Percentiles rank a stretch among this genome's conserved stretches.
phyloP scores from a whole-genome alignment of 2,888 invertebrate species.

The Ypsolopha scabrella region DNA sequence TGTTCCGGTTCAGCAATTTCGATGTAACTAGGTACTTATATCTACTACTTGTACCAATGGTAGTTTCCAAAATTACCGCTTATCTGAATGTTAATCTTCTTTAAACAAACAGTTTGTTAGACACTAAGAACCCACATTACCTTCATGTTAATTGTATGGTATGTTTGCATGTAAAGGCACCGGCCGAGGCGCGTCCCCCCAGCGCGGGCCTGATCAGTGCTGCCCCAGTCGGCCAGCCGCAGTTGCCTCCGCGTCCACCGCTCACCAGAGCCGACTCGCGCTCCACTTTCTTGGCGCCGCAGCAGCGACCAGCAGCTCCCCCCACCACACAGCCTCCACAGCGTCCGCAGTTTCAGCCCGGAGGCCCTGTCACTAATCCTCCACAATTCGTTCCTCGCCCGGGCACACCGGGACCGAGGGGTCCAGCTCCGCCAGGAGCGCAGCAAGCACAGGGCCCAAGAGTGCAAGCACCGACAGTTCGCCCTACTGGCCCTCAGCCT shows the following conservation, averaged over 20 bases:
- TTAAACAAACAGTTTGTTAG: background rate
- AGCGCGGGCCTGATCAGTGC: constrained; percentile 24
- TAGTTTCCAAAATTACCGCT: background rate
- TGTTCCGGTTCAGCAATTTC: constrained; percentile 8
- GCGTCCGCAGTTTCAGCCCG: constrained; percentile 57
- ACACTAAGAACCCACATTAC: background rate
- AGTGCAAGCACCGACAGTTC: constrained; percentile 31
- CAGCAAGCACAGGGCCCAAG: constrained; percentile 30
- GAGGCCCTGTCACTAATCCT: constrained; percentile 46
- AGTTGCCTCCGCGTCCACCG: constrained; percentile 29
- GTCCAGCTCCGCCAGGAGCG: constrained; percentile 30
- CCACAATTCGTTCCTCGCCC: constrained; percentile 44
- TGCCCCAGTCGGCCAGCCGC: constrained; percentile 19
- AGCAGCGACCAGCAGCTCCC: constrained; percentile 31
- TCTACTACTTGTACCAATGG: background rate
- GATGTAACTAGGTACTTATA: too few species aligned
- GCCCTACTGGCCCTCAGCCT: constrained; percentile 49
- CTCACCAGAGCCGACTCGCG: constrained; percentile 29
- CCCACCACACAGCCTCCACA: constrained; percentile 38
- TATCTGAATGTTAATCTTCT: background rate
- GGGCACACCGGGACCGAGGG: constrained; percentile 36
- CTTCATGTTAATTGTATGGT: constrained; percentile 1
- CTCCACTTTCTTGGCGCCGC: constrained; percentile 25
- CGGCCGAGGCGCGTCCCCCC: constrained; percentile 41
- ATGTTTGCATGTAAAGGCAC: constrained; percentile 37